phyloP scores from a whole-genome alignment of 2,888 invertebrate genomes.

The Tribolium freemani region DNA sequence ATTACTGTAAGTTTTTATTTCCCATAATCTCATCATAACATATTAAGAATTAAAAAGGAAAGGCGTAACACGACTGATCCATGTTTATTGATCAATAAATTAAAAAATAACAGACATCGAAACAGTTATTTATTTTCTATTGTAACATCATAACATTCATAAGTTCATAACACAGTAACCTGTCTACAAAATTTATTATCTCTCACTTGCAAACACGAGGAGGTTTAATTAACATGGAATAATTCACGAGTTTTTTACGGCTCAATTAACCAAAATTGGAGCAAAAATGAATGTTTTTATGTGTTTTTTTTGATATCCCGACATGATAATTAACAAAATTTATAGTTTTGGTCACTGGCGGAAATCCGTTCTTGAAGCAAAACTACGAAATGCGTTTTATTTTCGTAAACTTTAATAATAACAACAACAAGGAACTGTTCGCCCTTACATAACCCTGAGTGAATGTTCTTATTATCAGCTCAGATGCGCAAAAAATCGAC shows the following conservation, averaged over 20 bases:
- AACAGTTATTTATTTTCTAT: no score
- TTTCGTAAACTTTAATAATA: neutral
- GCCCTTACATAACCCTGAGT: neutral
- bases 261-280: no score
- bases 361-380: neutral
- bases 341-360: neutral
- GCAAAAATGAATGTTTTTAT: neutral
- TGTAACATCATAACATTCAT: no score
- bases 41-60: neutral
- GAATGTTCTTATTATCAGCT: conserved; percentile 5
- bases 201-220: no score
- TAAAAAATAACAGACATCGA: no score
- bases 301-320: neutral
- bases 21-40: neutral
- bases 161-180: no score
- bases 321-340: neutral
- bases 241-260: no score
- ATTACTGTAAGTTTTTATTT: neutral
- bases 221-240: no score
- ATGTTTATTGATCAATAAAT: no score
- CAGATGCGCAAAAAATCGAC: neutral
- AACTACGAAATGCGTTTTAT: neutral
- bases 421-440: neutral
- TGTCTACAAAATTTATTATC: no score
- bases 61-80: no score